A percentile compares a stretch with the other conserved stretches of the same genome.
Conservation (phyloP, 2,113 vertebrate genomes). For the Bos javanicus region DNA sequence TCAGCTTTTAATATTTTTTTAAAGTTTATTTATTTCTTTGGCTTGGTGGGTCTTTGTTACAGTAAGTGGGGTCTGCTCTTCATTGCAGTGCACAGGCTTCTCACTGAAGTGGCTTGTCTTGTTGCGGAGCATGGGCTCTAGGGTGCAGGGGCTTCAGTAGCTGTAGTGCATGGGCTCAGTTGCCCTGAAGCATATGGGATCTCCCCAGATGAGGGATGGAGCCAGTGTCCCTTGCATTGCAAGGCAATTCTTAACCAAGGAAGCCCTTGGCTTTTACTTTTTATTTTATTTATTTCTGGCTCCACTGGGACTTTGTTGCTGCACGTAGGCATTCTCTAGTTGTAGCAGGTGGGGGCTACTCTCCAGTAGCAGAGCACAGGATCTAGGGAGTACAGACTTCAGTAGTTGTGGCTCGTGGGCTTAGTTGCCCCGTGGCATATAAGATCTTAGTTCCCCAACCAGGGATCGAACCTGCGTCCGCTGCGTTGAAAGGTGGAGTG, state of each 20-base stretch:
- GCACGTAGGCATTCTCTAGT: background rate
- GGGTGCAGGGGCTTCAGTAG: background rate
- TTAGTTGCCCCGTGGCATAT: background rate
- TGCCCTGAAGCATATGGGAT: background rate
- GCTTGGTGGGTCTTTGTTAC: background rate
- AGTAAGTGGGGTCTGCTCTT: background rate
- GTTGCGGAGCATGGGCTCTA: background rate
- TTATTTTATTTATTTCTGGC: background rate
- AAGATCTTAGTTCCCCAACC: background rate
- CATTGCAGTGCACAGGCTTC: background rate
- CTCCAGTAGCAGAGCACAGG: background rate
- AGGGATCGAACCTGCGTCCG: background rate
- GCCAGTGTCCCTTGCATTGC: background rate
- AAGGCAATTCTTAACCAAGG: background rate
- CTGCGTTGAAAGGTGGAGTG: background rate
- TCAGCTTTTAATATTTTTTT: background rate
- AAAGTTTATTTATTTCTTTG: background rate
- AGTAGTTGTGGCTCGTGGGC: background rate
- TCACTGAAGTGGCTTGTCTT: background rate
- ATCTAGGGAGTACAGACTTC: background rate
- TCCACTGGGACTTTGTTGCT: background rate
- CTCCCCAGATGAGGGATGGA: background rate
- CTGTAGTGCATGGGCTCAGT: background rate
- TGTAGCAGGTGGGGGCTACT: background rate
- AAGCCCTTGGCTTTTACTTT: background rate